Evolutionary conservation across 2,113 vertebrate genomes (phyloP).

Genomic region (Nibea coibor): DNA sequence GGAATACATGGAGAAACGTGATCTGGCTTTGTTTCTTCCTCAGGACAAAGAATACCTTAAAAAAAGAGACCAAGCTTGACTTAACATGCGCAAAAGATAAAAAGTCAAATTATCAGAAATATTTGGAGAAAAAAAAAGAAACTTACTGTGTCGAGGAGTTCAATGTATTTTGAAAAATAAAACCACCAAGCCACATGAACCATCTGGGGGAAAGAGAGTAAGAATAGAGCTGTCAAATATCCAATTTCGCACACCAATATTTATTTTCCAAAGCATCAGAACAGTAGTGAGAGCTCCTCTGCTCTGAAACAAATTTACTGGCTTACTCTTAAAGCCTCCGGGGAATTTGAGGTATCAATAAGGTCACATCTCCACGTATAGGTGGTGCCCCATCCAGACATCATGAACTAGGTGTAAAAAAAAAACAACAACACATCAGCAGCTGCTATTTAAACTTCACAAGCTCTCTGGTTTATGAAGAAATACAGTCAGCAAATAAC

Average conservation of each 20-base stretch:
- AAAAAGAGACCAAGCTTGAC: constrained; percentile 5
- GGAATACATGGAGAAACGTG: constrained; percentile 97
- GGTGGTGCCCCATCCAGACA: constrained; percentile 95
- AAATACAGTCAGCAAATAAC: background rate
- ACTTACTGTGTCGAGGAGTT: constrained; percentile 96
- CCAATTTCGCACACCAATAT: background rate
- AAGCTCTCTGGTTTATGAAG: background rate
- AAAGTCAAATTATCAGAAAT: background rate
- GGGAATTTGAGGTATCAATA: constrained; percentile 87
- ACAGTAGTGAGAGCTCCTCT: background rate
- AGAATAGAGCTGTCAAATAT: background rate
- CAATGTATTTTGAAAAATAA: constrained; percentile 94
- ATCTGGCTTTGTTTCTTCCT: constrained; percentile 97
- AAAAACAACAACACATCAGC: constrained; percentile 2
- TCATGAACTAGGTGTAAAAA: constrained; percentile 86
- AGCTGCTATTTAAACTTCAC: constrained; percentile 1
- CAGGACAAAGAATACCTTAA: constrained; percentile 94
- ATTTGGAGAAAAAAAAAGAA: background rate
- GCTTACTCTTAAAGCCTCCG: constrained; percentile 91
- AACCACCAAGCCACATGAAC: constrained; percentile 92
- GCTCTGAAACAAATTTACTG: background rate
- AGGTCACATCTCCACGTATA: constrained; percentile 95
- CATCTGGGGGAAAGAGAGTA: constrained; percentile 85
- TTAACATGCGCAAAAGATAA: background rate
- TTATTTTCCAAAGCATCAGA: background rate